Evolutionary conservation across 2,888 invertebrate genomes (phyloP).

Genomic region (Agonopterix subpropinquella): DNA sequence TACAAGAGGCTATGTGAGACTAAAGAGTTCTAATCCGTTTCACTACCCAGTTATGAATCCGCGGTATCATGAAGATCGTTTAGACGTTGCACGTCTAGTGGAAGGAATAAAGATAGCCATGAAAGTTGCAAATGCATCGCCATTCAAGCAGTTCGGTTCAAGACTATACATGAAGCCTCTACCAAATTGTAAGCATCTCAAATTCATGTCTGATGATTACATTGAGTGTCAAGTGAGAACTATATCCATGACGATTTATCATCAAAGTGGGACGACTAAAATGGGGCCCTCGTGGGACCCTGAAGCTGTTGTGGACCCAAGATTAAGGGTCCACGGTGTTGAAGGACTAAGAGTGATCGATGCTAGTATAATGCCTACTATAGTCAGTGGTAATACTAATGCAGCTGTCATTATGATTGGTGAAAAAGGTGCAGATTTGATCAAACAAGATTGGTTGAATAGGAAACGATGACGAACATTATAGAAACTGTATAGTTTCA

Average conservation of each 20-base stretch:
- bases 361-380: slow-evolving; percentile 92
- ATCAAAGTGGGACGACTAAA: slow-evolving; percentile 91
- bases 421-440: slow-evolving; percentile 90
- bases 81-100: slow-evolving; percentile 86
- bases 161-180: slow-evolving; percentile 83
- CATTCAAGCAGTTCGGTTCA: slow-evolving; percentile 88
- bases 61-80: slow-evolving; percentile 90
- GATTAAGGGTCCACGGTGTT: slow-evolving; percentile 85
- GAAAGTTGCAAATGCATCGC: slow-evolving; percentile 82
- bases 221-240: slow-evolving; percentile 92
- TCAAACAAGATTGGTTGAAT: slow-evolving; percentile 87
- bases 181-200: slow-evolving; percentile 84
- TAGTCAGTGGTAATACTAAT: slow-evolving; percentile 92
- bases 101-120: slow-evolving; percentile 88
- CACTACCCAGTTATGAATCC: slow-evolving; percentile 93
- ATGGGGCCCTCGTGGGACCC: slow-evolving; percentile 89
- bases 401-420: slow-evolving; percentile 95
- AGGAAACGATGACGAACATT: slow-evolving; percentile 33
- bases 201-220: slow-evolving; percentile 87
- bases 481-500: no score
- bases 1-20: slow-evolving; percentile 84
- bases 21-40: slow-evolving; percentile 88
- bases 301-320: slow-evolving; percentile 88
- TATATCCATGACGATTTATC: slow-evolving; percentile 93
- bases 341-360: slow-evolving; percentile 88